Evolutionary conservation across 1,140 invertebrate species (phyloP).

Genomic region (Melipona quadrifasciata): DNA sequence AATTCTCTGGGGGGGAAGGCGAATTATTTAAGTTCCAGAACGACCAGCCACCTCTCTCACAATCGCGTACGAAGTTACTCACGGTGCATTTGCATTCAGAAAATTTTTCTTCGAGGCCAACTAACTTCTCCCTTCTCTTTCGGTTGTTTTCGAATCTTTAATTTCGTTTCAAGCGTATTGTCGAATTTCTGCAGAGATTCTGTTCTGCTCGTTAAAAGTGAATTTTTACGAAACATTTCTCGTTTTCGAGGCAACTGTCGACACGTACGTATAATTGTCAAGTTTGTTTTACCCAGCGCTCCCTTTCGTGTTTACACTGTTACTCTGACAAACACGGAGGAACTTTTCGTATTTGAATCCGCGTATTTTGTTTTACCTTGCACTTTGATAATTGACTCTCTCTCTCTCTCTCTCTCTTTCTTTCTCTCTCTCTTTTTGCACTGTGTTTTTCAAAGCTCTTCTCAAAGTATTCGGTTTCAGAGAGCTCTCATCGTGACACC

Average conservation of each 20-base stretch:
- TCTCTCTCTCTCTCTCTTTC: neutral
- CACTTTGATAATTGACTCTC: slow-evolving; percentile 3
- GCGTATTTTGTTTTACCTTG: too few relatives aligned
- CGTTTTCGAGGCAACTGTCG: neutral
- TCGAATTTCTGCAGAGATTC: too few relatives aligned
- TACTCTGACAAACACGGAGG: too few relatives aligned
- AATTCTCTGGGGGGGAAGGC: neutral
- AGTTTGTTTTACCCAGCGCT: neutral
- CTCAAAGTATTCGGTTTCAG: neutral
- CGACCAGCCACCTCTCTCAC: neutral
- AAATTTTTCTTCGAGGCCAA: neutral
- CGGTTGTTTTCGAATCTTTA: too few relatives aligned
- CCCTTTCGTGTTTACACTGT: too few relatives aligned
- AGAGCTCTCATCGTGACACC: neutral
- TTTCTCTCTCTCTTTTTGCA: neutral
- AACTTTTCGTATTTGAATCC: neutral
- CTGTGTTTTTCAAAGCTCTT: neutral
- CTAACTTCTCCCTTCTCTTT: neutral
- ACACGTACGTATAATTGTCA: neutral
- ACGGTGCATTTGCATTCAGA: neutral
- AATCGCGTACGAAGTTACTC: neutral
- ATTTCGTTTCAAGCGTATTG: too few relatives aligned
- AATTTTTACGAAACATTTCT: too few relatives aligned
- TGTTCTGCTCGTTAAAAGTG: too few relatives aligned
- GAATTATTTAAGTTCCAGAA: neutral